Evolutionary conservation across 1,140 invertebrate genomes (phyloP), one percentile per base, ranked within the genome.

Genomic region (Monomorium pharaonis): DNA sequence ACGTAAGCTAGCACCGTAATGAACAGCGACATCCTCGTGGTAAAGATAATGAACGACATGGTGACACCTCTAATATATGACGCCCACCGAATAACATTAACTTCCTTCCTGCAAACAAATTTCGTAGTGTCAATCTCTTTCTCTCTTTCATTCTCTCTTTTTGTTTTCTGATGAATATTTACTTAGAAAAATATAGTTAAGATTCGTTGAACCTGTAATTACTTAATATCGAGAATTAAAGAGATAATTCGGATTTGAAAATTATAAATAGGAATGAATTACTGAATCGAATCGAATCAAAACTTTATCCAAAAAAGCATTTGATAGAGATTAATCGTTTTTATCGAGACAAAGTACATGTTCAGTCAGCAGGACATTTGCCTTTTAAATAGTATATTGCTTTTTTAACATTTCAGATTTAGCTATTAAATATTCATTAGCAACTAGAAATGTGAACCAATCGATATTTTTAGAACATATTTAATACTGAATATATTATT

Each of bases 1-100:
- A 98, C 96, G 89, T 97, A 98, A 0, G 97, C 96, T n/a, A 98
- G 94, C 30, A 99, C 96, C 1, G 97, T 97, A 0, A 98, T 92
- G 86, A 98, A 98, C 2, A 98, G 96, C 0, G 98, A 97, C 0
- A 98, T 93, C 92, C 98, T 97, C 0, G 97, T 97, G 83, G 97
- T 97, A 76, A 98, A 96, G n/a, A 96, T 95, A 4, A 96, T 96
- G 89, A 97, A 97, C 0, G 96, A 97, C 91, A 97, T 95, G 88
- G 97, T 96, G 2, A 97, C 94, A 7, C 97, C 97, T 80, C 96
- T 95, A 0, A 98, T 96, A 91, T 97, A 96, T 0, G 97, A 96
- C 62, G 97, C 96, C 54, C 95, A 95, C 86, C 95, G 96, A 51
- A 98, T 97, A 0, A 97, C 96, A 74, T 95, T 96, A 75, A 98